phyloP scores from a whole-genome alignment of 1,140 invertebrate genomes.

The Bradysia coprophila region DNA sequence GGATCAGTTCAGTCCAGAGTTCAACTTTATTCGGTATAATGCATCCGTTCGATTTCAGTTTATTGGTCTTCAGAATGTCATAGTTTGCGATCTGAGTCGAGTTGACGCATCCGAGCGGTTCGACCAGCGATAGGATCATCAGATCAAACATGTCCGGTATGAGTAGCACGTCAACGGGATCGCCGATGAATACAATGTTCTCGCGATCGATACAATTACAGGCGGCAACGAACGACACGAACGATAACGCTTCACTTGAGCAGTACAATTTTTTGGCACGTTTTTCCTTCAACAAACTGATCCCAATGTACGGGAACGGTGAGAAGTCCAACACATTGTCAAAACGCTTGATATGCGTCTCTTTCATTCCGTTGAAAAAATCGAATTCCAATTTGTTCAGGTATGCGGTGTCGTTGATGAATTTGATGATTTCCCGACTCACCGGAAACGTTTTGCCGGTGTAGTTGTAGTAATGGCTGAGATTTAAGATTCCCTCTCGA shows the following conservation, averaged over 20 bases:
- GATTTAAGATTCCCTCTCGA: conserved; percentile 13
- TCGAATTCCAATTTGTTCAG: conserved; percentile 20
- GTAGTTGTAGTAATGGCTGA: conserved; percentile 7
- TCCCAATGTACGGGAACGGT: conserved; percentile 27
- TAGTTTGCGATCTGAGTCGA: conserved; percentile 12
- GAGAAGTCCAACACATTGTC: conserved; percentile 19
- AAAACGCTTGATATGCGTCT: background rate
- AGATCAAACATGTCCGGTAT: conserved; percentile 21
- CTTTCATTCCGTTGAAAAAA: conserved; percentile 4
- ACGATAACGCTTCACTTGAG: conserved; percentile 17
- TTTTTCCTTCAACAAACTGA: conserved; percentile 24
- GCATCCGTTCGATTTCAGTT: conserved; percentile 17
- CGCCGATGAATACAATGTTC: conserved; percentile 19
- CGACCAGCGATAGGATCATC: conserved; percentile 19
- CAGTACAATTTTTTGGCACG: conserved; percentile 22
- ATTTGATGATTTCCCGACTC: conserved; percentile 26
- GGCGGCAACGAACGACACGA: conserved; percentile 21
- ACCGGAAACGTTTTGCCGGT: conserved; percentile 16
- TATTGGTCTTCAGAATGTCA: conserved; percentile 11
- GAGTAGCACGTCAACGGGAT: conserved; percentile 11
- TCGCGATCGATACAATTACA: conserved; percentile 18
- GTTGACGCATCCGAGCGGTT: conserved; percentile 21
- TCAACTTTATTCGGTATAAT: conserved; percentile 19
- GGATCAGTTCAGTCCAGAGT: conserved; percentile 17
- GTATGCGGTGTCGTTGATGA: conserved; percentile 33